Evolutionary conservation across 2,797 vertebrate genomes (phyloP).

Genomic region (Syndactyla subalaris): DNA sequence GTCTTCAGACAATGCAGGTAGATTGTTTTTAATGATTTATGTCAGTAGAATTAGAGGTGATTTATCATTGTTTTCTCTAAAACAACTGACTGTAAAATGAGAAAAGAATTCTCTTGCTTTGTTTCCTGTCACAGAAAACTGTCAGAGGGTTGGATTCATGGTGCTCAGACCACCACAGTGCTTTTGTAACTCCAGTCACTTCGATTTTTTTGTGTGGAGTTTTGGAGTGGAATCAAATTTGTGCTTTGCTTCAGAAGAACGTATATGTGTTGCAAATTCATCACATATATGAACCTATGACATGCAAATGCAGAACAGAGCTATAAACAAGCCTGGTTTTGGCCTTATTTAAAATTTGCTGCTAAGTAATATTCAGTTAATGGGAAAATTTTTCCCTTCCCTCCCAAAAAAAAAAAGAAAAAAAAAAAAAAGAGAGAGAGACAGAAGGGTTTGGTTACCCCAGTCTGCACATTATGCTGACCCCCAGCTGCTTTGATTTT

Average conservation of each 20-base stretch:
- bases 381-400: neutral
- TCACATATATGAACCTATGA: neutral
- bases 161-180: neutral
- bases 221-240: neutral
- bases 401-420: neutral
- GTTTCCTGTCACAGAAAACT: neutral
- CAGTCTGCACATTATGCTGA: neutral
- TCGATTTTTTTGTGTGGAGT: neutral
- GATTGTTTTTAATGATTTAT: conserved; percentile 43
- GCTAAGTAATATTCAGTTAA: neutral
- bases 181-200: neutral
- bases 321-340: neutral
- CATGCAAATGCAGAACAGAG: neutral
- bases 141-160: neutral
- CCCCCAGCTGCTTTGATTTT: neutral
- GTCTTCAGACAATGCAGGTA: conserved; percentile 2
- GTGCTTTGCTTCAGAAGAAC: neutral
- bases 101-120: neutral
- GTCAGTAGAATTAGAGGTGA: conserved; percentile 12
- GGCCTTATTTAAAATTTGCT: neutral
- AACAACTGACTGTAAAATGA: neutral
- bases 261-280: neutral
- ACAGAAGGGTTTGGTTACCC: neutral
- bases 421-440: neutral
- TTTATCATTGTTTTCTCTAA: conserved; percentile 33